Base-by-base conservation (phyloP, 1,140 invertebrate species). In the Macrostomum lignano region DNA sequence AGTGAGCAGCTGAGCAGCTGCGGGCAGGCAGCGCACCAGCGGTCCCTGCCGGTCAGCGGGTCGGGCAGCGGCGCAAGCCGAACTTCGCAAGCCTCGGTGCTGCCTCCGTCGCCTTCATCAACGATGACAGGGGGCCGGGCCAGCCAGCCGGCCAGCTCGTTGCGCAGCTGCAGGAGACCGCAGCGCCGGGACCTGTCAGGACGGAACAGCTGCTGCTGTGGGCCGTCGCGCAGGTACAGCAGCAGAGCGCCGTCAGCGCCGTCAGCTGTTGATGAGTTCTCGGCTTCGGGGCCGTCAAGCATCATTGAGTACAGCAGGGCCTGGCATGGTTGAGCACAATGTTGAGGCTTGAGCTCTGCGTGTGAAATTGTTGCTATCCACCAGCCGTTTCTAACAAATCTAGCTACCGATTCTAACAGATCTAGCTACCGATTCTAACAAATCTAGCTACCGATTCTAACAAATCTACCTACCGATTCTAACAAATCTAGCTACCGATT, bases 111-210 rank as follows among this genome's bases (percentile, higher is more conserved):
- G 3, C 37, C 26, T 25, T 35, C 40, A 2, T 31, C 36, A 14
- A 60, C 47, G 36, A 58, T 51, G n/a, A n/a, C n/a, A n/a, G n/a
- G n/a, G n/a, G n/a, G n/a, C 22, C 51, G 46, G 10, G 47, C 51
- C 1, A 74, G 51, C 53, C 71, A 73, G 46, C 70, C 58, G 2
- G 46, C 50, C 24, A 88, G 55, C 34, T 72, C 68, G 51, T 91
- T 91, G 22, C 81, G 62, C 7, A 81, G 46, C 36, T 77, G 63
- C 14, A 88, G 65, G n/a, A 91, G 59, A 47, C 77, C 76, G 54
- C 36, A 17, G 36, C 19, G 14, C 7, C 39, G 32, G 39, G 36
- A 38, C 20, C 17, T n/a, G 21, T 14, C 33, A 36, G 9, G 10
- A 9, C 36, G 10, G 11, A 7, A 21, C 9, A 25, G 7, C 32